phyloP scores from a whole-genome alignment of 1,140 invertebrate genomes.

The Bilobella aurantiaca region DNA sequence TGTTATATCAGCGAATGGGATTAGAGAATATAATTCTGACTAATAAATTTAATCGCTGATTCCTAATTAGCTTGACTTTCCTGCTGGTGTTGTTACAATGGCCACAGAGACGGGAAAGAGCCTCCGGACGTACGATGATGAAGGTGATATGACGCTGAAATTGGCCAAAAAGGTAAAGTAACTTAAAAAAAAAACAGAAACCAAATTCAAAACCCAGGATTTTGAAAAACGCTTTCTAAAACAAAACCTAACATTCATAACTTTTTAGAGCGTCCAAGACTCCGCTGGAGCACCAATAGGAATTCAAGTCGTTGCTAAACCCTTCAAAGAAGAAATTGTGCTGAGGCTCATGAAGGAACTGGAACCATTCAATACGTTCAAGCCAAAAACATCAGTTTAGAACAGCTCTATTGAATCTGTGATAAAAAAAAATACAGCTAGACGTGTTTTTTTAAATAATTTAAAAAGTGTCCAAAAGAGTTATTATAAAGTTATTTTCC shows the following conservation, averaged over 20 bases:
- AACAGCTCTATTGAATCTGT: no score
- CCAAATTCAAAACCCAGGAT: background rate
- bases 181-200: background rate
- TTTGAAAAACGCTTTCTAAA: no score
- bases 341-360: slow-evolving; percentile 37
- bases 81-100: slow-evolving; percentile 29
- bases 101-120: slow-evolving; percentile 30
- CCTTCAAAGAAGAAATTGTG: slow-evolving; percentile 41
- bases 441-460: no score
- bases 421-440: no score
- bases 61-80: slow-evolving; percentile 29
- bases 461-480: no score
- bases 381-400: no score
- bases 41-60: slow-evolving; percentile 31
- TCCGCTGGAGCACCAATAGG: slow-evolving; percentile 39
- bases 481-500: no score
- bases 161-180: slow-evolving; percentile 24
- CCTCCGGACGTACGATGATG: slow-evolving; percentile 21
- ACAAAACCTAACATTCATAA: no score
- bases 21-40: slow-evolving; percentile 7
- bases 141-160: slow-evolving; percentile 31
- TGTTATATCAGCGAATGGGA: background rate
- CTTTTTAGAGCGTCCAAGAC: background rate
- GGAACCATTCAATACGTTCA: slow-evolving; percentile 20
- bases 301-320: slow-evolving; percentile 40